Evolutionary conservation across 2,113 vertebrate species (phyloP), one percentile per base, ranked within the genome.

Genomic region (Hyperopisus bebe): DNA sequence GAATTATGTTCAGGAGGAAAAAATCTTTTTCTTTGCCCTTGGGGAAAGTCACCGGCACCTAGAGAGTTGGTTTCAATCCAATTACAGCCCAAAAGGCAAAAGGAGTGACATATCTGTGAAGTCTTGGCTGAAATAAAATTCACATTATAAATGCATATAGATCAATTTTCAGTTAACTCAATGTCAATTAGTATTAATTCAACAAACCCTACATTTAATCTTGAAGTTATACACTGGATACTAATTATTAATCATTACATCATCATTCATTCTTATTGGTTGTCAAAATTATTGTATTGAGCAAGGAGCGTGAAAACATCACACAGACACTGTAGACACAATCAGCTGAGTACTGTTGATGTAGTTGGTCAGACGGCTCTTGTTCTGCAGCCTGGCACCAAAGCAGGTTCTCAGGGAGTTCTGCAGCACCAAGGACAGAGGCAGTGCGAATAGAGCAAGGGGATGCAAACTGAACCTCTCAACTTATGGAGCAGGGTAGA

Each of bases 61-160:
- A 9, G 50, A 42, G 48, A 87, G 50, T 47, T 87, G 85, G 50
- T 55, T 87, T 87, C 85, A 87, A 35, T 87, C 48, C 85, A 55
- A 39, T 87, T 87, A 55, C 11, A 51, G 50, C n/a, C 50, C 24
- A 27, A 53, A 87, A 53, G 50, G 39, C 50, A 53, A 87, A 87
- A 39, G 24, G 6, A 87, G 15, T 39, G 85, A 17, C 50, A 53
- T 31, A 11, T 86, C 46, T 35, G 39, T 31, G n/a, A 47, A 47
- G 39, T 48, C 46, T 31, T 9, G 42, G 50, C 31, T 35, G 46
- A 87, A 87, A 35, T 39, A 47, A 87, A 39, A 19, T 80, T 80
- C 35, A 80, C 35, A 80, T 39, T 80, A 7, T 7, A 87, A 84
- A 84, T 10, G 21, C 8, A 84, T 47, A 46, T 27, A 39, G 17